Evolutionary conservation across 2,888 invertebrate genomes (phyloP), one percentile per base, ranked within the genome.

Genomic region (Pammene fasciana): DNA sequence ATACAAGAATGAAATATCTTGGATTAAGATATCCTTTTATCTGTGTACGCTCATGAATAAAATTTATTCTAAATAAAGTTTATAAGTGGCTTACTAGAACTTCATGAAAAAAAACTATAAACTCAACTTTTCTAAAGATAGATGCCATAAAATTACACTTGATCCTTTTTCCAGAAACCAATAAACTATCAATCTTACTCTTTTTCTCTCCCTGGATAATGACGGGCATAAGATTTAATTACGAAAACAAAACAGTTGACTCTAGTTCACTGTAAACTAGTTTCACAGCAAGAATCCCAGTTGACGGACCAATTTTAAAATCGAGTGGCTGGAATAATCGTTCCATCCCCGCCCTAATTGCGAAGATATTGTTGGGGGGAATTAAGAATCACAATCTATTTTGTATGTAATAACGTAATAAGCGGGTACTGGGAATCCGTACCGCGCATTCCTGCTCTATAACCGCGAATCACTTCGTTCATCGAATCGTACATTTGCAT

Each of bases 291-390:
- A 52, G 52, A 52, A 52, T 41, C 62, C 50, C 52, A 38, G 50
- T 62, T 52, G 62, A 62, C n/a, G 62, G 52, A 62, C 62, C 43
- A 54, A 45, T 64, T 68, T 65, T 45, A 46, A 68, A 65, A 59
- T 65, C 68, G 52, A 65, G 68, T 65, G 57, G 48, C 64, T 18
- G 50, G 18, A 46, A 54, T 65, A 60, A 72, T 73, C 59, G 43
- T 60, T 59, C 68, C 54, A 71, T 61, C 74, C 74, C 70, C 82
- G 81, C 82, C 81, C 67, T 77, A 78, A 79, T 77, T 72, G 72
- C 74, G 61, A 65, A 18, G 64, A 73, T 72, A 71, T 65, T 72
- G 72, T 73, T 72, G 70, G 67, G 72, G 75, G 75, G 75, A 76
- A 75, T 76, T 76, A 72, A 78, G 75, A 75, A 75, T 74, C 73